These are phyloP conservation scores for Circaetus cinerascens DNA, from an alignment of 2,113 vertebrate genomes.

Conservation along the genomic window DNA sequence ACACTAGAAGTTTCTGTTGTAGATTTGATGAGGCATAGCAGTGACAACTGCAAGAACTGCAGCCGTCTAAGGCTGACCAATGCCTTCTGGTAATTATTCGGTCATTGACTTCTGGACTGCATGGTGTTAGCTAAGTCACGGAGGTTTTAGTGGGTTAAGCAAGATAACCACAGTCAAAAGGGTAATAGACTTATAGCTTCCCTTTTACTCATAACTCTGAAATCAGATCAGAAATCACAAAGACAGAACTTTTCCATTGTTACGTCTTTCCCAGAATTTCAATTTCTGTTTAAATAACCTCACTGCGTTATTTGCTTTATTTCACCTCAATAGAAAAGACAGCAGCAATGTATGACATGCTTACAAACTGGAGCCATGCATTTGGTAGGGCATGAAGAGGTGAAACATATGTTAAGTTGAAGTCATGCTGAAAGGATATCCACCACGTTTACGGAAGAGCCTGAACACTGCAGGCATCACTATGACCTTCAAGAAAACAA, in stretches of 20 bases:
- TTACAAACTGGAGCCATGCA: neutral
- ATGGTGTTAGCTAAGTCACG: neutral
- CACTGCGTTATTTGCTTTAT: neutral
- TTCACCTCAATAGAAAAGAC: neutral
- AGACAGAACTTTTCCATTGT: neutral
- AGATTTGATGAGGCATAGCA: neutral
- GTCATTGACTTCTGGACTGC: neutral
- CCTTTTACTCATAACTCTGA: neutral
- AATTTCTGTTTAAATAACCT: neutral
- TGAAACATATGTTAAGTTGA: neutral
- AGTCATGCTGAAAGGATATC: neutral
- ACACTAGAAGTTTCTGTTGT: neutral
- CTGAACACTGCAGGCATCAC: neutral
- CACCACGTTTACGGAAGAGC: neutral
- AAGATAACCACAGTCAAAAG: neutral
- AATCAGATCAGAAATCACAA: neutral
- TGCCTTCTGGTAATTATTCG: neutral
- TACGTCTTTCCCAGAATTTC: neutral
- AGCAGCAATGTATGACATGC: neutral
- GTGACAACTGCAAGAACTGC: neutral
- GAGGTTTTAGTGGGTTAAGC: neutral
- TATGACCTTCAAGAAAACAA: neutral
- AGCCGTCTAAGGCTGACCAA: neutral
- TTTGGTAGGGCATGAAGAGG: neutral
- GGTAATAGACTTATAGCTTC: neutral